These are phyloP conservation scores for Rhynchonema sp. DNA, from an alignment of 2,888 invertebrate species.

Conservation along the genomic window DNA sequence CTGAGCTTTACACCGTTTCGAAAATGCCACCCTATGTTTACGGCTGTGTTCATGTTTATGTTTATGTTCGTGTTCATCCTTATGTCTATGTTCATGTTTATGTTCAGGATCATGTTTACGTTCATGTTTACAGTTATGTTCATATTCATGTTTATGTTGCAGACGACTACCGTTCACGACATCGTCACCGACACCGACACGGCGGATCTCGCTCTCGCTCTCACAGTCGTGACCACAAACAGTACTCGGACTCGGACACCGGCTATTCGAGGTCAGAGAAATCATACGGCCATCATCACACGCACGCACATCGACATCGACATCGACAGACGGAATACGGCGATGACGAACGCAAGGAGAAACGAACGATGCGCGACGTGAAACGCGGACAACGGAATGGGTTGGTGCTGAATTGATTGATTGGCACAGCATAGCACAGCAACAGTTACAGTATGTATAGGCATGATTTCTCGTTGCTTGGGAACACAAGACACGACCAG, in stretches of 20 bases:
- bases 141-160: no score
- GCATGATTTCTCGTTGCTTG: no score
- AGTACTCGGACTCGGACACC: conserved; percentile 3
- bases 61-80: no score
- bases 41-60: no score
- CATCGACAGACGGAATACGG: background rate
- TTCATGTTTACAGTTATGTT: no score
- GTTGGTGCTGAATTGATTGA: background rate
- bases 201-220: background rate
- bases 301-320: background rate
- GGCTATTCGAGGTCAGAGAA: conserved; percentile 1
- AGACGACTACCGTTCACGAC: background rate
- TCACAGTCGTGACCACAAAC: background rate
- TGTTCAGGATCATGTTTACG: no score
- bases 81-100: no score
- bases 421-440: background rate
- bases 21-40: no score
- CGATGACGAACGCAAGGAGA: conserved; percentile 1
- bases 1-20: no score
- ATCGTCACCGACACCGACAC: background rate
- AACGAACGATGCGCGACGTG: background rate
- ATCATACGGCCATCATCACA: conserved; percentile 1
- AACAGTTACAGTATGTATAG: no score
- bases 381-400: background rate
- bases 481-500: no score